These are phyloP conservation scores for Scaptomyza polygonia DNA, from an alignment of 2,888 invertebrate species.

Conservation along the genomic window DNA sequence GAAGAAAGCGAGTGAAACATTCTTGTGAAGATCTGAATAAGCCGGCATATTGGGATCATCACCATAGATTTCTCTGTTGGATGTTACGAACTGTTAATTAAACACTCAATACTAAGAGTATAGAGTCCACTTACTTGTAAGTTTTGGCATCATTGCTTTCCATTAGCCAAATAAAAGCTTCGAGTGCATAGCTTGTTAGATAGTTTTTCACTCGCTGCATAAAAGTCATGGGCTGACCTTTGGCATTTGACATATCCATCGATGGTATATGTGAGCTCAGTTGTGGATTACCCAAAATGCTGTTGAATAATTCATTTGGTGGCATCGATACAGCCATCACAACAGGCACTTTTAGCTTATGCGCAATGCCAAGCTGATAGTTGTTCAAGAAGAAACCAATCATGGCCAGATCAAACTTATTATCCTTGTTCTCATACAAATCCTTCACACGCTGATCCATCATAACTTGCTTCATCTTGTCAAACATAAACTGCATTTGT, in stretches of 20 bases:
- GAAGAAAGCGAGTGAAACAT: conserved; percentile 77
- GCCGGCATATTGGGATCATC: conserved; percentile 66
- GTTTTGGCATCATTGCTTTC: conserved; percentile 26
- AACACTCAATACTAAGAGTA: neutral
- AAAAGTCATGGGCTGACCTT: conserved; percentile 54
- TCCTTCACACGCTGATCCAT: conserved; percentile 61
- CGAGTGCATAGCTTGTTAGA: conserved; percentile 12
- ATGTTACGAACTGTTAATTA: neutral
- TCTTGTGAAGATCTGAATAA: conserved; percentile 67
- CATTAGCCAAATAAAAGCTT: neutral
- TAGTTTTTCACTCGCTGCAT: conserved; percentile 53
- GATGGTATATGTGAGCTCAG: conserved; percentile 66
- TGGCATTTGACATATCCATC: conserved; percentile 32
- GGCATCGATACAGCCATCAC: conserved; percentile 57
- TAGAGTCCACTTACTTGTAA: conserved; percentile 42
- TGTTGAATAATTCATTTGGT: conserved; percentile 50
- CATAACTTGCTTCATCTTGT: conserved; percentile 60
- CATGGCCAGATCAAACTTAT: conserved; percentile 78
- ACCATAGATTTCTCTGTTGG: conserved; percentile 46
- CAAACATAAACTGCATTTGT: conserved; percentile 47
- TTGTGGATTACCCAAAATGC: conserved; percentile 72
- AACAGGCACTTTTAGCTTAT: conserved; percentile 77
- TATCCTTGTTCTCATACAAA: conserved; percentile 70
- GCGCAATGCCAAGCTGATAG: conserved; percentile 74
- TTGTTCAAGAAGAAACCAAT: conserved; percentile 80